Conservation (phyloP, 2,113 vertebrate genomes). For the Nycticryphes semicollaris region DNA sequence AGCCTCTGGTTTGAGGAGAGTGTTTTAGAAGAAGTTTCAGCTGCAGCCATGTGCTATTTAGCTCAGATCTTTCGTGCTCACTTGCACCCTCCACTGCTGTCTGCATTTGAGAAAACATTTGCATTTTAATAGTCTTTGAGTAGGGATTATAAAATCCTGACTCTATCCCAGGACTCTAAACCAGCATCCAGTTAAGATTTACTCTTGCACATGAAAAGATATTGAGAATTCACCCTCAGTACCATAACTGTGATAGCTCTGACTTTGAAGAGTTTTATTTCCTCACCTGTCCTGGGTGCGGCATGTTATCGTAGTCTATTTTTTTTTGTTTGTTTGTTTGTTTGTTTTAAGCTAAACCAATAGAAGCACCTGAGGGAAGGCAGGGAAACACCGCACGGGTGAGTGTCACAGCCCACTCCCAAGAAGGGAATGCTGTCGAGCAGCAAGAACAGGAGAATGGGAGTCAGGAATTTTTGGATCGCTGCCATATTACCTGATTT, state of each 20-base stretch:
- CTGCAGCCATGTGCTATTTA: neutral
- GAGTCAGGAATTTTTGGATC: neutral
- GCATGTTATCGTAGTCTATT: neutral
- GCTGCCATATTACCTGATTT: neutral
- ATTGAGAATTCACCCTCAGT: neutral
- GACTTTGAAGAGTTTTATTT: neutral
- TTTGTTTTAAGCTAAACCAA: neutral
- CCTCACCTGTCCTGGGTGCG: neutral
- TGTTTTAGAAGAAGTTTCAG: neutral
- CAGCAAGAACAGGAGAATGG: neutral
- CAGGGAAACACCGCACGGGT: neutral
- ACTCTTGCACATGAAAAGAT: neutral
- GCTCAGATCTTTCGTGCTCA: neutral
- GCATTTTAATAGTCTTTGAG: neutral
- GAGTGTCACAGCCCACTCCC: constrained; percentile 15
- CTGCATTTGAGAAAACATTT: neutral
- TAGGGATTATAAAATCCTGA: neutral
- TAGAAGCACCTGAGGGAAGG: neutral
- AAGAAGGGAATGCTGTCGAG: constrained; percentile 19
- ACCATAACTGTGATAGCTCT: no score
- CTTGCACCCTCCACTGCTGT: neutral
- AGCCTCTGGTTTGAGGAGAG: neutral
- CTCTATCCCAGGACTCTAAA: neutral
- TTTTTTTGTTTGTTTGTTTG: neutral
- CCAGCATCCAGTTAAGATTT: neutral